Base-by-base conservation (phyloP, 2,888 invertebrate genomes). In the Chromoteleia sp. region DNA sequence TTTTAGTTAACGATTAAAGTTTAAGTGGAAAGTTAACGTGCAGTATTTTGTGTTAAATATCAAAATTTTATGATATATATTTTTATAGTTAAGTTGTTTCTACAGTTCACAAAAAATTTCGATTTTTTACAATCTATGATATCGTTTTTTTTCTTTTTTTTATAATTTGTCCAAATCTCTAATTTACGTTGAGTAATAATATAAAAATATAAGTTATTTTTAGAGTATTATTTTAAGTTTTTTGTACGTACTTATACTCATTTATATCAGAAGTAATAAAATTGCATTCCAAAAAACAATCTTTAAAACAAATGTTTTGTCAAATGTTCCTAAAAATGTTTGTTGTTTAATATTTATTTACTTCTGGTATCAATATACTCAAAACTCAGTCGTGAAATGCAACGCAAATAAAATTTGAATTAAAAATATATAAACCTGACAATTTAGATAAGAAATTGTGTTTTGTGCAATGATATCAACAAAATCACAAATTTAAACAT, bases 21-120 rank as follows among this genome's bases (percentile, higher is more conserved):
- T 45, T 15, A 21, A 84, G 84, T 86, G 85, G 82, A 85, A 87
- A 86, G 86, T 88, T 88, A 84, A 87, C 48, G 6, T 73, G 81
- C 86, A 87, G 87, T 89, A 88, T 90, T 90, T 89, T 88, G 85
- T 88, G 87, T 87, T 86, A 87, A 80, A 86, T 84, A 87, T 87
- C 83, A 63, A 83, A 87, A 87, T 82, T 84, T 84, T 85, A 82
- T 61, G 3, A n/a, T 36, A n/a, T 76, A 30, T n/a, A 33, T 43
- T 39, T 45, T 50, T 30, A 39, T 33, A 36, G 29, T 36, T 14
- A 4, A 45, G 17, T 54, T 68, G 48, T 58, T 59, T 68, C 43
- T 59, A 8, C 45, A 67, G 21, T 76, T 63, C 0, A 33, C 45
- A 58, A 8, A 39, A n/a, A 39, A 39, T 61, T 63, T 19, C 19